phyloP scores from a whole-genome alignment of 2,888 invertebrate species.

The Himalopsyche japonica region DNA sequence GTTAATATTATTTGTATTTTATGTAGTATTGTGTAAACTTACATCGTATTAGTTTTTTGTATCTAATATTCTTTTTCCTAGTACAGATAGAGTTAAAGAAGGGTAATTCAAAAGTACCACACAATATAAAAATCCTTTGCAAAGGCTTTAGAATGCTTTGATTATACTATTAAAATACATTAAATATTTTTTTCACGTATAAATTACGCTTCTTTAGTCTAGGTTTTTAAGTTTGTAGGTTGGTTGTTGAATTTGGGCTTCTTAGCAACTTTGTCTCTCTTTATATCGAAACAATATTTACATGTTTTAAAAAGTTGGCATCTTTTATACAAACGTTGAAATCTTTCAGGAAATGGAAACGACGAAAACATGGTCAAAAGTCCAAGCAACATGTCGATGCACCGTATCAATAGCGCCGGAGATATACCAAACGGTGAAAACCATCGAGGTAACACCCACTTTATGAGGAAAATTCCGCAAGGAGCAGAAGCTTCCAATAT shows the following conservation, averaged over 20 bases:
- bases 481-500: constrained; percentile 98
- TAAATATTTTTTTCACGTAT: too few relatives aligned
- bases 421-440: constrained; percentile 68
- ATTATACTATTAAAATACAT: too few relatives aligned
- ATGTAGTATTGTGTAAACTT: neutral
- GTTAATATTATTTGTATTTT: neutral
- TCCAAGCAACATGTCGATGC: constrained; percentile 80
- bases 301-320: neutral
- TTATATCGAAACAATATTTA: neutral
- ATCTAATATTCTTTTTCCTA: neutral
- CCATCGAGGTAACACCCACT: constrained; percentile 83
- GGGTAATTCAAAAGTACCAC: neutral
- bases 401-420: constrained; percentile 74
- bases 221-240: neutral
- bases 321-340: neutral
- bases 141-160: too few relatives aligned
- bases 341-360: constrained; percentile 39
- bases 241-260: constrained; percentile 7
- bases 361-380: constrained; percentile 73
- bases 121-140: too few relatives aligned
- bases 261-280: constrained; percentile 16
- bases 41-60: neutral
- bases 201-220: neutral
- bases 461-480: constrained; percentile 95
- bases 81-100: neutral